Conservation (phyloP, 2,113 vertebrate species). For the Myanophis thanlyinensis region DNA sequence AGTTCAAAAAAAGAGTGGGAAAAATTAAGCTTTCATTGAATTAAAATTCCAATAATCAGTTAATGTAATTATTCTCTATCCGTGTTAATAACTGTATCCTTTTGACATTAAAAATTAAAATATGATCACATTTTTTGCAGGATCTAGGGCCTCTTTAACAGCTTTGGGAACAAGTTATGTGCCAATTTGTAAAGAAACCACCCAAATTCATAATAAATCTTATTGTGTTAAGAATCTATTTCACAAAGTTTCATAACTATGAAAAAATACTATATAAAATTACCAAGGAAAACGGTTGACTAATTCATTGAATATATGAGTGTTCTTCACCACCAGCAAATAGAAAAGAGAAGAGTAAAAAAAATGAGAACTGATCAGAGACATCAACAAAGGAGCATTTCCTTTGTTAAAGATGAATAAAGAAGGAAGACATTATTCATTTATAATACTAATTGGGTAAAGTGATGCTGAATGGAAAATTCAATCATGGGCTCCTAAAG, state of each 20-base stretch:
- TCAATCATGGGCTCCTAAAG: neutral
- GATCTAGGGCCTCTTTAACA: neutral
- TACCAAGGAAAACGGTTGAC: neutral
- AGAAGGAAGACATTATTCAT: neutral
- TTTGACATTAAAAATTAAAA: neutral
- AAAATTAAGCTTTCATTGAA: neutral
- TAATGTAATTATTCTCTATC: neutral
- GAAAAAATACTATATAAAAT: neutral
- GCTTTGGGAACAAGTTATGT: neutral
- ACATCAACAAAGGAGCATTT: neutral
- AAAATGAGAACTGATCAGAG: neutral
- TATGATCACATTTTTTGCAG: neutral
- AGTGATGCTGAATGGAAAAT: neutral
- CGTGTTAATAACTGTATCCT: neutral
- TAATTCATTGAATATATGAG: neutral
- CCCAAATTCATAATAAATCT: neutral
- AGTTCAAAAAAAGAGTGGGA: neutral
- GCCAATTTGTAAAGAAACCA: neutral
- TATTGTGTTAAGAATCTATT: neutral
- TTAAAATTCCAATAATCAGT: neutral
- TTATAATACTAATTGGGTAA: neutral
- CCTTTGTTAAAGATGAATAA: neutral
- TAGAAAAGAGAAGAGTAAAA: neutral
- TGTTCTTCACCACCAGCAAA: neutral
- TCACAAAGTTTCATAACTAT: neutral